Base-by-base conservation (phyloP, 2,113 vertebrate species). In the Lophotis ruficrista region DNA sequence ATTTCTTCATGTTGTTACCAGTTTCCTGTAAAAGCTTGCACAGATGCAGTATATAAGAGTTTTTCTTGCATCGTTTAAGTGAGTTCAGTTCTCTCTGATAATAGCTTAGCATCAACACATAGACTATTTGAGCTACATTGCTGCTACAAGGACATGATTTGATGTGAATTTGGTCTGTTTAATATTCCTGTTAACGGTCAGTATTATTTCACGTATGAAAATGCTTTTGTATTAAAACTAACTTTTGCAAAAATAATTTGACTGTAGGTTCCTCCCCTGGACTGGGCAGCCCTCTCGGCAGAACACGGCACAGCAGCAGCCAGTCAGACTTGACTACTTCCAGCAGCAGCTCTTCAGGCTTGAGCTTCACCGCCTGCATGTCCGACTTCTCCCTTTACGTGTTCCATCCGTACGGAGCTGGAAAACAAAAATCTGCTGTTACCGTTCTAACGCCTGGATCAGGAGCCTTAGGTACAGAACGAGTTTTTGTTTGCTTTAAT, bases 281-380 rank as follows among this genome's bases (percentile, higher is more conserved):
- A 27, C 96, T 99, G 2, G 99, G 99, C 68, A 99, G 99, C 93
- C 99, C 99, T 61, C 98, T 99, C 14, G 99, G 99, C 90, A 98
- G 99, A 94, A 99, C 98, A 37, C 98, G 99, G 53, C 99, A 99
- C 94, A 99, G 99, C 96, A 99, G 99, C 95, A 99, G 99, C 95
- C 99, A 99, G 94, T 99, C 99, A 1, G 99, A 99, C 95, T 97
- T 99, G 87, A 99, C 98, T 3, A 98, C 97, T 37, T 98, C 99
- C 35, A 98, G 98, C n/a, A 98, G 98, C 93, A 99, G 98, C 94
- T 99, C 99, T 21, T 99, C 99, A 6, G 99, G 99, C 73, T 97
- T 99, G 94, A 99, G 99, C 97, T 99, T 99, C 90, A 99, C 99
- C 1, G 99, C 99, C 61, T 99, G 99, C 98, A 99, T 99, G 99